Evolutionary conservation across 1,140 invertebrate genomes (phyloP), one percentile per base, ranked within the genome.

Genomic region (Microplitis mediator): DNA sequence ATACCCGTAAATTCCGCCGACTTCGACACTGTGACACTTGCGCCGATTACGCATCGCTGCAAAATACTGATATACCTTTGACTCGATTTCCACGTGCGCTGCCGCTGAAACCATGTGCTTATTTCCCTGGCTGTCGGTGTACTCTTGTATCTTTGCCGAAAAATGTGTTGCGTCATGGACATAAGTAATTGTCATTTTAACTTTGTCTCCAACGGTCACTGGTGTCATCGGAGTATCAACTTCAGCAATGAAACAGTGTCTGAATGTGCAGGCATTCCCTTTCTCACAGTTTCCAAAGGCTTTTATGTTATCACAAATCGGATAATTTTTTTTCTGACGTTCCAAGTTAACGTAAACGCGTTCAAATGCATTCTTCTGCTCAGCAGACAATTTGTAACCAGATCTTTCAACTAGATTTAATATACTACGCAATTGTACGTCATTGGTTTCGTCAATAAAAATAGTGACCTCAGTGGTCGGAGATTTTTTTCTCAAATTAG

Each of bases 301-400:
- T 67, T 87, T 87, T 0, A 87, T 50, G 9, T 77, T 80, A 11
- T 85, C 67, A 63, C 86, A 88, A 23, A 88, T 75, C 11, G 77
- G 75, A 76, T 80, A 79, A 6, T 70, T 64, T 11, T 74, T 69
- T 35, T 85, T 88, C 6, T 81, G 69, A 3, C 56, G 56, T 14
- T 88, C 85, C 64, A 82, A 63, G 4, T 34, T 72, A n/a, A 74
- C 32, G 35, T 78, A 67, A 5, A 81, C 79, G 51, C 45, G 71
- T 82, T 87, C 56, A 74, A 64, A 9, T 50, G 72, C 68, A 52
- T 65, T 52, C 16, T 65, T 54, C 66, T 69, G 6, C 23, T 75
- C 60, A 4, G 69, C 0, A 3, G 79, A 54, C 31, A 88, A 62
- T 8, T 45, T 3, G 23, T 75, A 75, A 16, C 80, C 79, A 31